A percentile compares a stretch with the other conserved stretches of the same genome.
Evolutionary conservation across 2,888 invertebrate species (phyloP).

Genomic region (Argyresthia goedartella): DNA sequence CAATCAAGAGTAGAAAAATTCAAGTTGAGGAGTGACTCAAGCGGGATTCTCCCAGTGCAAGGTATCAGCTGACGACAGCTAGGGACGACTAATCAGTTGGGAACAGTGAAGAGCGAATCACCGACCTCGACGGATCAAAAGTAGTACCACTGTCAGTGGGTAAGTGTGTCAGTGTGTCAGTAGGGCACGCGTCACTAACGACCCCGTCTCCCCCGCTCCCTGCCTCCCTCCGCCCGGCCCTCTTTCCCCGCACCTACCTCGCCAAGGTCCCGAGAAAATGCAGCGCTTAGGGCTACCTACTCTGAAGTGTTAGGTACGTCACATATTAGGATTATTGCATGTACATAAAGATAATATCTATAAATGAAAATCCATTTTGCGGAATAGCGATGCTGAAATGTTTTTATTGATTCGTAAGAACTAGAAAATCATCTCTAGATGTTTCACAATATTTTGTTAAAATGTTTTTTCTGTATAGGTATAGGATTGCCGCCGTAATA

Average conservation of each 20-base stretch:
- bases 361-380: too few relatives aligned
- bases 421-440: too few relatives aligned
- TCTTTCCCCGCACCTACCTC: conserved; percentile 25
- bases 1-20: background rate
- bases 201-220: conserved; percentile 40
- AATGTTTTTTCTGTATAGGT: too few relatives aligned
- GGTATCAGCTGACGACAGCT: background rate
- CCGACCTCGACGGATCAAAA: conserved; percentile 65
- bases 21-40: too few relatives aligned
- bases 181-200: conserved; percentile 67
- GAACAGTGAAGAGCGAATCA: conserved; percentile 43
- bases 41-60: background rate
- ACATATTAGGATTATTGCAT: too few relatives aligned
- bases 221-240: conserved; percentile 19
- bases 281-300: background rate
- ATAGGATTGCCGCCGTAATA: too few relatives aligned
- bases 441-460: too few relatives aligned
- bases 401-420: too few relatives aligned
- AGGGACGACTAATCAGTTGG: conserved; percentile 14
- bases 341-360: too few relatives aligned
- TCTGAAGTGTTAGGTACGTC: background rate
- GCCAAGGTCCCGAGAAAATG: conserved; percentile 55
- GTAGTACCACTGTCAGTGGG: conserved; percentile 70
- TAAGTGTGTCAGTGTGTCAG: conserved; percentile 70
- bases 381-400: too few relatives aligned